Evolutionary conservation across 2,797 vertebrate genomes (phyloP).

Genomic region (Halcyon chelicuti): DNA sequence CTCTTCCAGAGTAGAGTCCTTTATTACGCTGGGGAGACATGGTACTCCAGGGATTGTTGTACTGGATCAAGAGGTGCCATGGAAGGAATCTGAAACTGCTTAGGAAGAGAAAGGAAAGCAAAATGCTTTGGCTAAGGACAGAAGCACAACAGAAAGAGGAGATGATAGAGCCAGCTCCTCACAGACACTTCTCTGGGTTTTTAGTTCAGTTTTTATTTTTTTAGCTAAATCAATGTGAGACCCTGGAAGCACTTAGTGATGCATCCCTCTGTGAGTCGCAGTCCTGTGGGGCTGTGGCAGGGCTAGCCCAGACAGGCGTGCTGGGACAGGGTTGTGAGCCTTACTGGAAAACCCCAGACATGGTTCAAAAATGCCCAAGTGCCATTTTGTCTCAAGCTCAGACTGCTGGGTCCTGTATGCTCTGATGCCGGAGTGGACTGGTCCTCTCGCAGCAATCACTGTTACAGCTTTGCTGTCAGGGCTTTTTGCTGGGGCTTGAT

Average conservation of each 20-base stretch:
- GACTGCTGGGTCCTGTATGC: neutral
- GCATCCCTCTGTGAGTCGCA: neutral
- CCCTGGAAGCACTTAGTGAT: neutral
- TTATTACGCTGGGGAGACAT: accelerated
- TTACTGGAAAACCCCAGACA: neutral
- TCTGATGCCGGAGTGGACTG: neutral
- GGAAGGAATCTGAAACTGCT: neutral
- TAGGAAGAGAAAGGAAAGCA: neutral
- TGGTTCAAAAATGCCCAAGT: neutral
- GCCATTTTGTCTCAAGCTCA: neutral
- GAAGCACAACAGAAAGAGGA: neutral
- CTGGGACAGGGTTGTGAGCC: neutral
- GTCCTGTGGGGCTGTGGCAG: neutral
- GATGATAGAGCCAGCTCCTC: neutral
- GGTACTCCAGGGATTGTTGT: neutral
- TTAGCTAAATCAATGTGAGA: neutral
- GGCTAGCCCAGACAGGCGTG: neutral
- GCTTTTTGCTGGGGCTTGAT: neutral
- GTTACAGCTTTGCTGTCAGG: neutral
- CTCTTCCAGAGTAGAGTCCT: neutral
- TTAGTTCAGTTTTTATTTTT: neutral
- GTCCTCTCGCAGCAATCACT: neutral
- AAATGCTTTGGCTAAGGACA: neutral
- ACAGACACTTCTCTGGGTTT: accelerated
- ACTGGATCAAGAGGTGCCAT: neutral